Percentiles rank a stretch among this genome's conserved stretches.
phyloP scores from a whole-genome alignment of 1,140 invertebrate species.

The Oryctes rhinoceros region DNA sequence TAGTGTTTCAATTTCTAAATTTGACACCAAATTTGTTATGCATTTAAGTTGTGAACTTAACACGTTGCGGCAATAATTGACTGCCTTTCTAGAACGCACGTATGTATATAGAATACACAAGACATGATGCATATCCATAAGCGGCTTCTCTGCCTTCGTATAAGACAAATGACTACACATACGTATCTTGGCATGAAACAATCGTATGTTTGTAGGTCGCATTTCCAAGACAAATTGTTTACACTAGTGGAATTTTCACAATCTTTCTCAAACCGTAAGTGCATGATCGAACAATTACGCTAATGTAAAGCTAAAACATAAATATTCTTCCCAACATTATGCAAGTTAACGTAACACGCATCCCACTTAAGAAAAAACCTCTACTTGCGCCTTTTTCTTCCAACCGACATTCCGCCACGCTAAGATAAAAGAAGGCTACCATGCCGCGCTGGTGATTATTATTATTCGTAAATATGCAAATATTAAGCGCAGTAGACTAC shows the following conservation, averaged over 20 bases:
- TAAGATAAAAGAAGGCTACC: not conserved
- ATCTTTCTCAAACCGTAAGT: not conserved
- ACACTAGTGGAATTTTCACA: not conserved
- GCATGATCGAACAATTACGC: not conserved
- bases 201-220: not conserved
- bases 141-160: no score
- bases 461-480: not conserved
- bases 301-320: slow-evolving; percentile 6
- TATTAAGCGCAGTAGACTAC: slow-evolving; percentile 8
- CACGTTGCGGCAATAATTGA: no score
- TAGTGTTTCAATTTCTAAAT: no score
- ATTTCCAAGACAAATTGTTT: not conserved
- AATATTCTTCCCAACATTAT: slow-evolving; percentile 5
- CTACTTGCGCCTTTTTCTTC: not conserved
- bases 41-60: no score
- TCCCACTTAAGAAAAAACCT: not conserved
- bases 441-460: not conserved
- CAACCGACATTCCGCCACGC: not conserved
- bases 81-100: no score
- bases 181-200: not conserved
- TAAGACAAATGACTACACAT: no score
- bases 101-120: no score
- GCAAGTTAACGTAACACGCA: slow-evolving; percentile 7
- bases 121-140: no score
- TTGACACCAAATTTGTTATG: no score